phyloP scores from a whole-genome alignment of 53 echinoderm and acorn worm genomes.

The Patiria pectinifera region DNA sequence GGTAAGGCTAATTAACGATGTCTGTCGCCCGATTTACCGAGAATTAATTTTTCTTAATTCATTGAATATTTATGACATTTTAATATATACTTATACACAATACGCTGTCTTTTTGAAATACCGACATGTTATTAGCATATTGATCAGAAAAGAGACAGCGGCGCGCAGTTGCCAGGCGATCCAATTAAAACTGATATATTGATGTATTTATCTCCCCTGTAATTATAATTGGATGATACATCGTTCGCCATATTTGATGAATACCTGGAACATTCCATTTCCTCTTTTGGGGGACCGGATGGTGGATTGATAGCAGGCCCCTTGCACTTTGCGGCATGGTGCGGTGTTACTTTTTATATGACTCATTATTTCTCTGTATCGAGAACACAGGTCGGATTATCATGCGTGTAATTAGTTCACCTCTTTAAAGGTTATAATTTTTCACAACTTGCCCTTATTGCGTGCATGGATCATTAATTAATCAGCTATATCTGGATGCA shows the following conservation, averaged over 20 bases:
- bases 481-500: too few species aligned
- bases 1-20: too few species aligned
- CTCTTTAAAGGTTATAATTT: neutral
- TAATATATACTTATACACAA: neutral
- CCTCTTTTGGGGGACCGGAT: neutral
- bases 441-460: neutral
- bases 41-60: neutral
- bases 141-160: neutral
- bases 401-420: conserved; percentile 22
- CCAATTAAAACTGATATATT: conserved; percentile 18
- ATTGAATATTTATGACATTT: neutral
- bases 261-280: conserved; percentile 36
- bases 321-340: neutral
- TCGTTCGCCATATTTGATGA: conserved; percentile 33
- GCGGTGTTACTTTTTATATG: neutral
- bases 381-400: neutral
- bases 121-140: neutral
- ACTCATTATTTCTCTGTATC: conserved; percentile 15
- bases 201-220: conserved; percentile 21
- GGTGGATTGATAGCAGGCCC: neutral
- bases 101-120: neutral
- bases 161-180: neutral
- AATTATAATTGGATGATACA: conserved; percentile 23
- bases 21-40: neutral
- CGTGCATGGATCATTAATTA: neutral